Percentiles rank a stretch among this genome's conserved stretches.
Conservation (phyloP, 1,140 invertebrate genomes). For the Drosophila willistoni region DNA sequence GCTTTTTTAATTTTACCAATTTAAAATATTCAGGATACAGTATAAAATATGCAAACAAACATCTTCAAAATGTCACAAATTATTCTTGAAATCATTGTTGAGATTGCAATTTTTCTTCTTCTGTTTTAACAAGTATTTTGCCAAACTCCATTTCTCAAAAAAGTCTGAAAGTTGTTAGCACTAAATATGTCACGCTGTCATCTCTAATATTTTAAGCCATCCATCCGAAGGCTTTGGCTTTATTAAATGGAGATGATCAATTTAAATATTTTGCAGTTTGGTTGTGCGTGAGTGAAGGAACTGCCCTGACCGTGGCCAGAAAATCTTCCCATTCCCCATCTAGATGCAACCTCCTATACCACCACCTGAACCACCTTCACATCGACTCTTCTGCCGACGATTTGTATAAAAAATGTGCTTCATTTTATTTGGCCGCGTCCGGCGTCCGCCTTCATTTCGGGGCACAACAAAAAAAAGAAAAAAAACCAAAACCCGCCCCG, state of each 20-base stretch:
- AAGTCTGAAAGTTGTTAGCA: too few species aligned
- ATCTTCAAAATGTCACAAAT: too few species aligned
- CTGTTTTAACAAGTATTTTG: too few species aligned
- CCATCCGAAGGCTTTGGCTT: constrained; percentile 47
- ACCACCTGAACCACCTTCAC: constrained; percentile 23
- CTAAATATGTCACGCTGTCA: constrained; percentile 19
- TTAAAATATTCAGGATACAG: too few species aligned
- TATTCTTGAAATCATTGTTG: too few species aligned
- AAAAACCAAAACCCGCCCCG: constrained; percentile 36
- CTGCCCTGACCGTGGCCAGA: constrained; percentile 26
- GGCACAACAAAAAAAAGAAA: constrained; percentile 43
- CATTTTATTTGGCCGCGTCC: constrained; percentile 75
- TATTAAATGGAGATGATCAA: constrained; percentile 83
- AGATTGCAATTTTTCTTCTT: too few species aligned
- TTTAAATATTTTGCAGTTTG: constrained; percentile 77
- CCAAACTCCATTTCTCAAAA: too few species aligned
- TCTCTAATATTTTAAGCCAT: constrained; percentile 11
- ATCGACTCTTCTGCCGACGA: constrained; percentile 46
- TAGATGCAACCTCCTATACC: constrained; percentile 60
- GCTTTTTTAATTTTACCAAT: too few species aligned
- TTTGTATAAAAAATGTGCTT: constrained; percentile 81
- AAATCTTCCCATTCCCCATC: constrained; percentile 52
- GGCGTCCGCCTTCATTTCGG: constrained; percentile 66
- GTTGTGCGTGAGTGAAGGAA: constrained; percentile 55
- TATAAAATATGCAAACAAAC: too few species aligned